phyloP scores from a whole-genome alignment of 1,140 invertebrate genomes.

The Anadara kagoshimensis region DNA sequence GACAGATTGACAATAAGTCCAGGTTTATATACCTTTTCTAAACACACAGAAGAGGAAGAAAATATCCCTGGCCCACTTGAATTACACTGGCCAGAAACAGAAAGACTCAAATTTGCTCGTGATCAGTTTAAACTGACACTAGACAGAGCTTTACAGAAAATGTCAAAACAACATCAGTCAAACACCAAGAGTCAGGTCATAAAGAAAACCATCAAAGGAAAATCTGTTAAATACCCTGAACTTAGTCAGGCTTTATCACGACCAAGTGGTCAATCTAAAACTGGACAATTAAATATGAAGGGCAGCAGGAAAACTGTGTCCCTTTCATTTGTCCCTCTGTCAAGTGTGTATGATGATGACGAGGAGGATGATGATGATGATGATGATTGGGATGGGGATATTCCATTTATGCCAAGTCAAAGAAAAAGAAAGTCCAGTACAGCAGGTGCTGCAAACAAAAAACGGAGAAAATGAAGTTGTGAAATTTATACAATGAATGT shows the following conservation, averaged over 20 bases:
- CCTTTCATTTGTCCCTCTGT: conserved; percentile 2
- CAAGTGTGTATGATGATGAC: not conserved
- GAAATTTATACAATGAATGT: no score
- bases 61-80: not conserved
- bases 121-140: conserved; percentile 45
- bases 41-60: not conserved
- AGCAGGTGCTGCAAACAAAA: not conserved
- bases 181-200: not conserved
- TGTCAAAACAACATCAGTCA: not conserved
- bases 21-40: not conserved
- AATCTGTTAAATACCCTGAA: conserved; percentile 34
- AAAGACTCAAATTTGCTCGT: conserved; percentile 46
- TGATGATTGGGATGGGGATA: conserved; percentile 5
- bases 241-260: conserved; percentile 31
- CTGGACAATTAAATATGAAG: not conserved
- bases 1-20: not conserved
- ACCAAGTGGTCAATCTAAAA: conserved; percentile 5
- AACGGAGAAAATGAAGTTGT: conserved; percentile 1
- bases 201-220: conserved; percentile 16
- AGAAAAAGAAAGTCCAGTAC: not conserved
- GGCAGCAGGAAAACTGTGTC: not conserved
- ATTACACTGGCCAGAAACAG: conserved; percentile 34
- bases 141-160: conserved; percentile 39
- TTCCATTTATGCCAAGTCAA: conserved; percentile 7
- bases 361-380: conserved; percentile 11